These are phyloP conservation scores for Procambarus virginalis DNA, from an alignment of 1,140 invertebrate genomes.

Conservation along the genomic window DNA sequence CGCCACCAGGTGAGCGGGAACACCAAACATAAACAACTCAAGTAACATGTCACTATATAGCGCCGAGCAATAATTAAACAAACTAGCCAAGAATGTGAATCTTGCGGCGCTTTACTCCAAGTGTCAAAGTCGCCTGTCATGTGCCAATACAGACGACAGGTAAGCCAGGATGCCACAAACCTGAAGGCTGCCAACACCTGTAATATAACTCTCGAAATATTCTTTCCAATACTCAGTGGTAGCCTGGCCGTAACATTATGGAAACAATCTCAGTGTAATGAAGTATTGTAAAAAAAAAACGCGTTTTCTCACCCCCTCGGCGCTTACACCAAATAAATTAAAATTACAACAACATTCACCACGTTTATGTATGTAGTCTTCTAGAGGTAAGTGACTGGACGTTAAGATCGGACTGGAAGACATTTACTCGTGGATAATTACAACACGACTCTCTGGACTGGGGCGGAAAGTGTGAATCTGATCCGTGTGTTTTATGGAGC, in stretches of 20 bases:
- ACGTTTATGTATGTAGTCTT: background rate
- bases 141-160: background rate
- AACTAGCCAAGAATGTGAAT: background rate
- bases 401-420: no score
- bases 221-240: background rate
- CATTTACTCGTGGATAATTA: background rate
- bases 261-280: background rate
- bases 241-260: background rate
- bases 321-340: background rate
- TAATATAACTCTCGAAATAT: constrained; percentile 19
- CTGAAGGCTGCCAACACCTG: background rate
- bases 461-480: background rate
- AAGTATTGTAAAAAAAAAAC: background rate
- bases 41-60: background rate
- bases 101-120: background rate
- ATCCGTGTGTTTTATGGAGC: background rate
- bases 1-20: background rate
- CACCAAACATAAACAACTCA: background rate
- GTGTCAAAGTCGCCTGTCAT: background rate
- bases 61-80: no score
- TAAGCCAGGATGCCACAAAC: background rate
- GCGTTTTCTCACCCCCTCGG: background rate
- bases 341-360: background rate
- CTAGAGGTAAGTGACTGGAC: no score
- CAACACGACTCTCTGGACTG: background rate